Evolutionary conservation across 2,797 vertebrate genomes (phyloP), one percentile per base, ranked within the genome.

Genomic region (Acipenser transmontanus): DNA sequence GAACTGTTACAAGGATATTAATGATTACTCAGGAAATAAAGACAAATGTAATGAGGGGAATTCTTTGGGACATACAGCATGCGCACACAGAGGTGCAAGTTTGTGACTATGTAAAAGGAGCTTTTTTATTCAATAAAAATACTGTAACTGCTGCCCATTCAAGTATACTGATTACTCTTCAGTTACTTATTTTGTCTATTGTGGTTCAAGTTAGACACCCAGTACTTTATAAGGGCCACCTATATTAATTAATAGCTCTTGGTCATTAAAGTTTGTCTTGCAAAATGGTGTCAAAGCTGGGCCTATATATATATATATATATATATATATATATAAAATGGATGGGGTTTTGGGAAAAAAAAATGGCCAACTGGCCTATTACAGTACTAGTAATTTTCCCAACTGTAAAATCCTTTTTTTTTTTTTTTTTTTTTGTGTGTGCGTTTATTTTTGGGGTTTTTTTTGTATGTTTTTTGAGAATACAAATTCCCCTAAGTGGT

Each of bases 1-100:
- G 86, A 89, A 91, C 89, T 92, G 90, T 92, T 92, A 91, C 90
- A 89, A 89, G 84, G 83, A 90, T 85, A 82, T 66, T 79, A 90
- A 88, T 76, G 89, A 87, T 91, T 82, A 90, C 90, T 92, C 90
- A 92, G 90, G 90, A 91, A 92, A 87, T 9, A 85, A 87, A 83
- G 17, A 79, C 82, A 81, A 81, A 85, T 88, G 85, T 87, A 87
- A 87, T 87, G 85, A 87, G 82, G 75, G 80, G 78, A 87, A 82
- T 87, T 86, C 85, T 87, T 88, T 85, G 77, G 84, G 85, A 84
- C 81, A 87, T 89, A 85, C 87, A 86, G 89, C 84, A 86, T 85
- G 86, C 84, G 82, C 83, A 85, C 80, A 87, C 87, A 85, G 82
- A 83, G 80, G 79, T 86, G 82, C 86, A 84, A 76, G 83, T 86